These are phyloP conservation scores for Halictus quadricinctus DNA, from an alignment of 2,888 invertebrate genomes.

Conservation along the genomic window DNA sequence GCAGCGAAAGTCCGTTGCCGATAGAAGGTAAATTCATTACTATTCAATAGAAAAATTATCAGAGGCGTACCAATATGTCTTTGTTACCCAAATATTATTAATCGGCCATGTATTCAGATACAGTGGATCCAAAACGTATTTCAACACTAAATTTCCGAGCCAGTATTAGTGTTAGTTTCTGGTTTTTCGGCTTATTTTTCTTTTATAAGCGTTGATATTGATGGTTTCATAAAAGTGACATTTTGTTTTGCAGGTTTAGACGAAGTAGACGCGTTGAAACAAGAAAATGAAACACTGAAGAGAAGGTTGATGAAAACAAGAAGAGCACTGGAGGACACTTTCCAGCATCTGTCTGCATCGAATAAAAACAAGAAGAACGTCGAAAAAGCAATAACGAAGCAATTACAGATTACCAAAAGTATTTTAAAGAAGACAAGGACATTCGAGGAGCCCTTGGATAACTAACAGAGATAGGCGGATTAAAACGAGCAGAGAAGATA, in stretches of 20 bases:
- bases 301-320: constrained; percentile 88
- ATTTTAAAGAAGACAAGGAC: constrained; percentile 80
- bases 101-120: no score
- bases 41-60: neutral
- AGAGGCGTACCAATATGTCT: no score
- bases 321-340: constrained; percentile 90
- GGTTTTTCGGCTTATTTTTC: no score
- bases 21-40: constrained; percentile 74
- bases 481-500: neutral
- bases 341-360: constrained; percentile 89
- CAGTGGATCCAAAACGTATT: no score
- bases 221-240: neutral
- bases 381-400: constrained; percentile 88
- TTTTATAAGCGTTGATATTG: neutral
- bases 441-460: constrained; percentile 79
- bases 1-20: constrained; percentile 78
- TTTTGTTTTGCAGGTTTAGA: constrained; percentile 75
- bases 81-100: no score
- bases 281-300: constrained; percentile 89
- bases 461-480: constrained; percentile 54
- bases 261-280: constrained; percentile 83
- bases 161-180: no score
- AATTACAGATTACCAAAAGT: constrained; percentile 79
- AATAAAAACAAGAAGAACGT: constrained; percentile 92
- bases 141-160: no score